These are phyloP conservation scores for Amphiprion clarkii DNA, from an alignment of 2,797 vertebrate species.

Conservation along the genomic window DNA sequence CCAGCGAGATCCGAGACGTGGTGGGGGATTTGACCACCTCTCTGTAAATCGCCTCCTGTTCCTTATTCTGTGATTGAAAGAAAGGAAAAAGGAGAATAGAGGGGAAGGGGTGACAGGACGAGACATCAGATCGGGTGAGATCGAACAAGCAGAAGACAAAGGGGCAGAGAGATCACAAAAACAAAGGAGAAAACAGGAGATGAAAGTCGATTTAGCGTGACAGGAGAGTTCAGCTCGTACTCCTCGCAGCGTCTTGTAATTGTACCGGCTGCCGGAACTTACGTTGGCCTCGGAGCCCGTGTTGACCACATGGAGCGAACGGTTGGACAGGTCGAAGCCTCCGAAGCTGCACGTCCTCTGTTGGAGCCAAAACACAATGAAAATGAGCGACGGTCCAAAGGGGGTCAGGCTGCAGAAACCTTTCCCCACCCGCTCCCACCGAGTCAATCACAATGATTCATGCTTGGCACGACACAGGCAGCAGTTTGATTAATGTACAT, in stretches of 20 bases:
- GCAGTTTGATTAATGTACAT: constrained; percentile 69
- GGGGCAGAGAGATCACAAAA: constrained; percentile 20
- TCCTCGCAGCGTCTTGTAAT: neutral
- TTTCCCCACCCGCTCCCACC: constrained; percentile 45
- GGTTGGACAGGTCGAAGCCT: constrained; percentile 97
- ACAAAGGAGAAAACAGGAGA: constrained; percentile 3
- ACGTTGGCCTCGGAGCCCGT: constrained; percentile 88
- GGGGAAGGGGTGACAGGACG: constrained; percentile 1
- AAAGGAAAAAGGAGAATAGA: neutral
- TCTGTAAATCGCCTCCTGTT: constrained; percentile 94
- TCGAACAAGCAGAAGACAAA: constrained; percentile 5
- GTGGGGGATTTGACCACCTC: constrained; percentile 96
- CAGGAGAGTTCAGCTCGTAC: neutral
- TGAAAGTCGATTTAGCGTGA: constrained; percentile 27
- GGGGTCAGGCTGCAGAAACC: constrained; percentile 30
- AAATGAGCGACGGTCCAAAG: constrained; percentile 48
- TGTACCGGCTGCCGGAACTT: constrained; percentile 74
- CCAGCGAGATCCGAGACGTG: constrained; percentile 95
- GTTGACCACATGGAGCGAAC: constrained; percentile 93
- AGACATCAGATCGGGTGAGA: neutral
- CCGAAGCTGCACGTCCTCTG: constrained; percentile 99
- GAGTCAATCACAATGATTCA: constrained; percentile 78
- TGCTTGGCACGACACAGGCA: constrained; percentile 78
- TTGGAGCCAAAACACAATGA: constrained; percentile 63
- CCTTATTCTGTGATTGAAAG: constrained; percentile 85